phyloP scores from a whole-genome alignment of 1,140 invertebrate genomes.

The Gryllus bimaculatus region DNA sequence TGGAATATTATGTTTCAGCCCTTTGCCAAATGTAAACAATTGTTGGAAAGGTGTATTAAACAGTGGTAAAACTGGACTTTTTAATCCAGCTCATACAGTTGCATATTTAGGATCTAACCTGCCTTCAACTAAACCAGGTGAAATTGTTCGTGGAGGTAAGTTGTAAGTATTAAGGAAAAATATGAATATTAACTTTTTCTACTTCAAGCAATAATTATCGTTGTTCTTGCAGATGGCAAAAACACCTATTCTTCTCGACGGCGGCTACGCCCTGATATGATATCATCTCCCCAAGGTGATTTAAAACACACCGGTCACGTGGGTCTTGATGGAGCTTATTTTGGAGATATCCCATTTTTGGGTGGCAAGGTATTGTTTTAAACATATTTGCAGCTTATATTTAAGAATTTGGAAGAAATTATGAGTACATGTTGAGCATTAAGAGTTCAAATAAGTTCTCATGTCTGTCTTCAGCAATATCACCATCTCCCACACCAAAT shows the following conservation, averaged over 20 bases:
- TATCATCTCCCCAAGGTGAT: conserved; percentile 91
- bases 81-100: conserved; percentile 82
- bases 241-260: conserved; percentile 48
- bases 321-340: conserved; percentile 91
- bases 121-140: conserved; percentile 51
- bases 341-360: conserved; percentile 87
- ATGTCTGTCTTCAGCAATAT: conserved; percentile 41
- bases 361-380: conserved; percentile 41
- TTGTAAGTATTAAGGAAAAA: not conserved
- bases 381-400: not conserved
- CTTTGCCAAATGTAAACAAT: conserved; percentile 22
- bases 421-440: not conserved
- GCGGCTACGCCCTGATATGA: conserved; percentile 81
- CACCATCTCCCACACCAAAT: conserved; percentile 73
- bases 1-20: not conserved
- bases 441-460: not conserved
- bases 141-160: conserved; percentile 48
- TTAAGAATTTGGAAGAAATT: not conserved
- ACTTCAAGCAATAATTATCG: not conserved
- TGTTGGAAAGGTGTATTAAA: conserved; percentile 80
- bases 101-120: conserved; percentile 75
- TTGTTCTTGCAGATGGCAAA: conserved; percentile 37
- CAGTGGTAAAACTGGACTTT: conserved; percentile 77
- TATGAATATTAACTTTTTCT: not conserved
- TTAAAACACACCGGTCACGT: conserved; percentile 95